A percentile compares a stretch with the other conserved stretches of the same genome.
Conservation (phyloP, 2,797 vertebrate species). For the Oceanodroma leucorhoa region DNA sequence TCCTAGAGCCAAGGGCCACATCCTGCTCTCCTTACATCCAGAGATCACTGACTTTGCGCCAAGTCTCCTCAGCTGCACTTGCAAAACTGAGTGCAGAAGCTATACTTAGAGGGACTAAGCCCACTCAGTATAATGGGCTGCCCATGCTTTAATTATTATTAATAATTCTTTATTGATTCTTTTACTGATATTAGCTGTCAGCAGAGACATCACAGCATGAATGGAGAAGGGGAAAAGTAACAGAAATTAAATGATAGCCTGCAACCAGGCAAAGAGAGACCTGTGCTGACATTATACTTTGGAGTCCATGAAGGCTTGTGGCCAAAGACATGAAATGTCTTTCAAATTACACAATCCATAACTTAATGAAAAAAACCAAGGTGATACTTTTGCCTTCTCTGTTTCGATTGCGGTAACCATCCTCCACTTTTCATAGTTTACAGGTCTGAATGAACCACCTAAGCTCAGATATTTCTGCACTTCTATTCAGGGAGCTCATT, state of each 20-base stretch:
- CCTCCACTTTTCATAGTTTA: neutral
- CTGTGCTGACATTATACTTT: neutral
- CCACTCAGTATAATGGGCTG: neutral
- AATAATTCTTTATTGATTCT: neutral
- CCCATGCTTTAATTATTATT: neutral
- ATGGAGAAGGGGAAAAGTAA: neutral
- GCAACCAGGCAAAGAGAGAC: neutral
- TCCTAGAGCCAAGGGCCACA: neutral
- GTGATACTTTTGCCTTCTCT: neutral
- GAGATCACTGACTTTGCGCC: neutral
- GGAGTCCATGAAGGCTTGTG: neutral
- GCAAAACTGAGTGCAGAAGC: neutral
- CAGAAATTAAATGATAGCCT: neutral
- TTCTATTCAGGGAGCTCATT: neutral
- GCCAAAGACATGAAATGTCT: neutral
- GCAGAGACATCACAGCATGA: neutral
- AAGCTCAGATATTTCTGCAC: neutral
- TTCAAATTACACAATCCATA: neutral
- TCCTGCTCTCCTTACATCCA: neutral
- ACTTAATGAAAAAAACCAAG: neutral
- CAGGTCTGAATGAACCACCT: neutral
- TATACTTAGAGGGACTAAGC: neutral
- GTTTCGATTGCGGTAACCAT: neutral
- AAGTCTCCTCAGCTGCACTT: neutral
- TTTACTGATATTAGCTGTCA: neutral